Evolutionary conservation across 1,140 invertebrate genomes (phyloP), one percentile per base, ranked within the genome.

Genomic region (Lysiphlebus fabarum): DNA sequence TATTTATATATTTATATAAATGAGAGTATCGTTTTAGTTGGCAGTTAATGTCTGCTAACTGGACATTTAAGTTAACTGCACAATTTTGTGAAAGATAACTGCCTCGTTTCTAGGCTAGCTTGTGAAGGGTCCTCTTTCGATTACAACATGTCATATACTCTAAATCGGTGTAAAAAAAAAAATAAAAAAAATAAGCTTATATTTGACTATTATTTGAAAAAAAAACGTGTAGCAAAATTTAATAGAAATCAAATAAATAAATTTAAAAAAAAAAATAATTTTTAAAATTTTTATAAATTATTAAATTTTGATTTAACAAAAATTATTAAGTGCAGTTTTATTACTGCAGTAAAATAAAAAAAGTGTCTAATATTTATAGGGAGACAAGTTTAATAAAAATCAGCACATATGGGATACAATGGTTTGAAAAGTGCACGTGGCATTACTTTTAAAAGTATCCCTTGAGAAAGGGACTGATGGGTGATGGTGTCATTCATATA

Each of bases 51-150:
- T 71, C 72, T 67, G 70, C 72, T 79, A 79, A 79, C 76, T 69
- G 75, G 56, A 75, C 75, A 77, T 79, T 78, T 78, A 79, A 78
- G 65, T 77, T 77, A 78, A 79, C 76, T 74, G 66, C 73, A 66
- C 64, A 50, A 17, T 17, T 48, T 51, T 17, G 47, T 17, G 26
- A 37, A 36, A 71, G 72, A 70, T 78, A 77, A 77, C 76, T 77
- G 73, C 71, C 51, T 75, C 76, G 75, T 77, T 79, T 72, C 72
- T 73, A 72, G 71, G 72, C 72, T 62, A n/a, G n/a, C n/a, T n/a
- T n/a, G n/a, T 75, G 73, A 78, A 76, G 73, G 74, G 74, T 74
- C 74, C 72, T 55, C 53, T 76, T 73, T 73, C 75, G 74, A 77
- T 77, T 77, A 76, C 70, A 61, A 61, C 59, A n/a, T n/a, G n/a